These are phyloP conservation scores for Ianthella basta DNA, from an alignment of 37 sponge, comb jelly and placozoan genomes.

Conservation along the genomic window DNA sequence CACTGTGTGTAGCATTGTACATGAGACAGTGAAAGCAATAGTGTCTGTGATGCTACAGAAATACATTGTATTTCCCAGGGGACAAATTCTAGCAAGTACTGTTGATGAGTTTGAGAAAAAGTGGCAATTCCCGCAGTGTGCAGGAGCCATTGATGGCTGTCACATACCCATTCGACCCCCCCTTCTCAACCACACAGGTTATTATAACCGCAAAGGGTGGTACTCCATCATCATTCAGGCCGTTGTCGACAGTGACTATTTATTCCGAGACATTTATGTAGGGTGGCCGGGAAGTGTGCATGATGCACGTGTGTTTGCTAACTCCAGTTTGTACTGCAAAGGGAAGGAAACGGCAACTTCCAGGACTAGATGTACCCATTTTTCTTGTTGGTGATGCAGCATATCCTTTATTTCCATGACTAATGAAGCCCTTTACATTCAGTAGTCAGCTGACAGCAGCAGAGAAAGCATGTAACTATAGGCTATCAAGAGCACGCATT, in stretches of 20 bases:
- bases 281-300: conserved; percentile 70
- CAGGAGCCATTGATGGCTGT: conserved; percentile 53
- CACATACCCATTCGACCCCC: conserved; percentile 45
- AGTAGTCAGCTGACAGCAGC: neutral
- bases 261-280: conserved; percentile 25
- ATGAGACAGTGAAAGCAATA: no score
- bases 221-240: conserved; percentile 51
- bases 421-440: conserved; percentile 49
- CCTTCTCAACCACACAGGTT: conserved; percentile 38
- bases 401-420: conserved; percentile 60
- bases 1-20: no score
- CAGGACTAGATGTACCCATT: conserved; percentile 15
- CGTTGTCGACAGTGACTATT: conserved; percentile 32
- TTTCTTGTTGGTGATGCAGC: conserved; percentile 53
- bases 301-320: conserved; percentile 54
- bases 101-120: conserved; percentile 17
- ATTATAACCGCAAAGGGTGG: conserved; percentile 52
- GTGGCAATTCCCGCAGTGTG: conserved; percentile 38
- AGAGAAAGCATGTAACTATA: conserved; percentile 33
- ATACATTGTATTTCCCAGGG: conserved; percentile 32
- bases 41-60: conserved; percentile 1
- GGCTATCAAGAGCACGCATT: conserved; percentile 31
- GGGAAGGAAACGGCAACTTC: neutral
- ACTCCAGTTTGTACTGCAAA: conserved; percentile 29
- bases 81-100: neutral